Evolutionary conservation across 1,140 invertebrate genomes (phyloP).

Genomic region (Hycleus cichorii): DNA sequence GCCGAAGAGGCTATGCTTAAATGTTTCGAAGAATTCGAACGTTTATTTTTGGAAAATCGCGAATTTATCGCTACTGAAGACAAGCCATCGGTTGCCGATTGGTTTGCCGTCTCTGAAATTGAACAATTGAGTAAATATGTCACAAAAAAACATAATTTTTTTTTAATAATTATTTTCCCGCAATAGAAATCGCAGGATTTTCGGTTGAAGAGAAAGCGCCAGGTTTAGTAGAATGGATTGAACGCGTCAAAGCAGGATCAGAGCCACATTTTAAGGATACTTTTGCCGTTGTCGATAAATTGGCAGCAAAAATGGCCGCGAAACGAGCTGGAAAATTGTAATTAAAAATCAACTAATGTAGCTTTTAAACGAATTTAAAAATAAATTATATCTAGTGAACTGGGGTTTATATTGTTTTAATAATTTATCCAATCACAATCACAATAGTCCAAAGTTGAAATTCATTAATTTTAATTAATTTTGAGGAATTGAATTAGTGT

Average conservation of each 20-base stretch:
- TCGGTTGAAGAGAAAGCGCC: conserved; percentile 52
- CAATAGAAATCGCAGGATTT: conserved; percentile 53
- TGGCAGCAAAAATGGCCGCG: too few species aligned
- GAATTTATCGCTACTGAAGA: conserved; percentile 58
- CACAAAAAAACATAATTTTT: background rate
- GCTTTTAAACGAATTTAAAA: too few species aligned
- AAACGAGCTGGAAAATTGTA: too few species aligned
- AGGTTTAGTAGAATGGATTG: conserved; percentile 56
- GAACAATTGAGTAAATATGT: conserved; percentile 67
- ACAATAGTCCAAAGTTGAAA: too few species aligned
- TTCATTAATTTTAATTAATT: too few species aligned
- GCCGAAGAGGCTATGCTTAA: conserved; percentile 46
- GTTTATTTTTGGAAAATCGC: conserved; percentile 52
- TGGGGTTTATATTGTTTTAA: too few species aligned
- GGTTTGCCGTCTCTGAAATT: conserved; percentile 75
- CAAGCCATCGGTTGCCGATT: conserved; percentile 65
- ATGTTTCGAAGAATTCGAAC: conserved; percentile 52
- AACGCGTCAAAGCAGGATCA: conserved; percentile 50
- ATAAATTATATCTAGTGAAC: too few species aligned
- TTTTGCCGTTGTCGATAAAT: too few species aligned
- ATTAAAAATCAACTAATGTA: too few species aligned
- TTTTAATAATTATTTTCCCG: background rate
- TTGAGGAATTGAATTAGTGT: too few species aligned
- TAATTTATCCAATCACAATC: too few species aligned
- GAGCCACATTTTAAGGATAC: conserved; percentile 53